Percentiles rank a stretch among this genome's conserved stretches.
phyloP scores from a whole-genome alignment of 2,888 invertebrate species.

The Agriopis marginaria region DNA sequence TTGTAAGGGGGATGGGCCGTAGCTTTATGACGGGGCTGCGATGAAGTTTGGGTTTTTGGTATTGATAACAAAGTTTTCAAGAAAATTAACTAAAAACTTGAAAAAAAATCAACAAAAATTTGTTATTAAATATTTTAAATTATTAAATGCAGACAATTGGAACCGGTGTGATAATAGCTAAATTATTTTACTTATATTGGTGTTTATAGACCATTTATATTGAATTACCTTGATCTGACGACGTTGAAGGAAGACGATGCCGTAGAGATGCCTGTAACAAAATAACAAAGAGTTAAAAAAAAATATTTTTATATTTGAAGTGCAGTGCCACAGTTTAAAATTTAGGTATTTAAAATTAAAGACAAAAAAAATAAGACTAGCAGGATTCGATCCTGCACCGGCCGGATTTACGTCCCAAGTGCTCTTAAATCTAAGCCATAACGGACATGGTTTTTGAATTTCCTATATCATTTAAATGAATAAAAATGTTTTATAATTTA shows the following conservation, averaged over 20 bases:
- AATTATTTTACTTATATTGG: too few relatives aligned
- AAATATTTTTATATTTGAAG: constrained; percentile 10
- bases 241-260: constrained; percentile 76
- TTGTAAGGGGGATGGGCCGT: constrained; percentile 63
- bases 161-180: too few relatives aligned
- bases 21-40: constrained; percentile 55
- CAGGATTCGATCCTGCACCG: too few relatives aligned
- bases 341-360: too few relatives aligned
- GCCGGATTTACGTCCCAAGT: too few relatives aligned
- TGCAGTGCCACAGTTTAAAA: too few relatives aligned
- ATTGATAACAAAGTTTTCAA: constrained; percentile 43
- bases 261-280: constrained; percentile 81
- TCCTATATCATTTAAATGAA: too few relatives aligned
- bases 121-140: not conserved
- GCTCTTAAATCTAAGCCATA: too few relatives aligned
- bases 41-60: constrained; percentile 52
- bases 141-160: too few relatives aligned
- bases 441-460: too few relatives aligned
- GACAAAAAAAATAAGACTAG: too few relatives aligned
- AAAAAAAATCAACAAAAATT: not conserved
- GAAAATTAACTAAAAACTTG: not conserved
- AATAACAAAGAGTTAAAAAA: constrained; percentile 44
- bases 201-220: constrained; percentile 5
- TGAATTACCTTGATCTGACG: constrained; percentile 76
- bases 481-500: too few relatives aligned